phyloP scores from a whole-genome alignment of 2,113 vertebrate species.

The Zapornia atra region DNA sequence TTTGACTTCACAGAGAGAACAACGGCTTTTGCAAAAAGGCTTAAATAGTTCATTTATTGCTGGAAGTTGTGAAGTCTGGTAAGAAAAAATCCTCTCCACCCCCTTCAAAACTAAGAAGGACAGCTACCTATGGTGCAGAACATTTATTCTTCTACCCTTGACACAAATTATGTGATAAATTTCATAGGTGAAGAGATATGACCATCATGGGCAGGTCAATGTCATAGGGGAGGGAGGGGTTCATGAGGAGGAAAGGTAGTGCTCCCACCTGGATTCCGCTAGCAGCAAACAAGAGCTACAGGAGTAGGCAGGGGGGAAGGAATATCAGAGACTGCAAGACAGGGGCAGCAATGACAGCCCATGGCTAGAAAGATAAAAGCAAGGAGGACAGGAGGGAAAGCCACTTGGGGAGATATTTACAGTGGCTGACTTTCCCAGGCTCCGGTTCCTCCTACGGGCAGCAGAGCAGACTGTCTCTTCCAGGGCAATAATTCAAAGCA shows the following conservation, averaged over 20 bases:
- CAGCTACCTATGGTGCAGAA: not conserved
- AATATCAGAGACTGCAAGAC: not conserved
- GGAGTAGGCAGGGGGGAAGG: not conserved
- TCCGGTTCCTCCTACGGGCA: not conserved
- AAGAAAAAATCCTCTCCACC: not conserved
- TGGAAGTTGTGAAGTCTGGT: not conserved
- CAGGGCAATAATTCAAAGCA: not conserved
- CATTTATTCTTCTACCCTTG: not conserved
- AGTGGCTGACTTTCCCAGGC: not conserved
- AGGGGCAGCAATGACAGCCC: not conserved
- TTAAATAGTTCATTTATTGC: constrained; percentile 15
- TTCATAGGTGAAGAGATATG: not conserved
- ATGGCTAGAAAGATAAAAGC: not conserved
- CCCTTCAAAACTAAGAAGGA: not conserved
- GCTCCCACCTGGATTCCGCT: not conserved
- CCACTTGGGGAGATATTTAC: constrained; percentile 1
- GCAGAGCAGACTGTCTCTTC: not conserved
- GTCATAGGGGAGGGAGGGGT: not conserved
- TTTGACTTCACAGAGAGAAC: constrained; percentile 24
- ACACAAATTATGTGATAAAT: not conserved
- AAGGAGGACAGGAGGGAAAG: not conserved
- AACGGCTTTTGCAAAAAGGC: not conserved
- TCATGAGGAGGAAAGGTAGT: not conserved
- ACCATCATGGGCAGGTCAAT: not conserved
- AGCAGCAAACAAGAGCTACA: not conserved